These are phyloP conservation scores for Craterocephalus amniculus DNA, from an alignment of 2,797 vertebrate species.

Conservation along the genomic window DNA sequence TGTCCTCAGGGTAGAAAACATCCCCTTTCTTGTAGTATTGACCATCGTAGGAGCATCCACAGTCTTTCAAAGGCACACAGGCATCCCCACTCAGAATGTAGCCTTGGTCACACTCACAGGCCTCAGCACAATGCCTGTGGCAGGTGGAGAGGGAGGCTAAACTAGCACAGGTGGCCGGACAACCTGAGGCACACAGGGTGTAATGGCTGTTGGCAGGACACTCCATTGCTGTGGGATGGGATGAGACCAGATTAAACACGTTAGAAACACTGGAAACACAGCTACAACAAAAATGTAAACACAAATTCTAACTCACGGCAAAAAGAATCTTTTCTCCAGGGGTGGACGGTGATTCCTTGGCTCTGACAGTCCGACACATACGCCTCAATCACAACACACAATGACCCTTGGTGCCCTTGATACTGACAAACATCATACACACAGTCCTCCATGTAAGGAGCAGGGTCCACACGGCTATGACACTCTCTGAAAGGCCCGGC, in stretches of 20 bases:
- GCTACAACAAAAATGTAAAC: background rate
- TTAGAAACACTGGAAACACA: background rate
- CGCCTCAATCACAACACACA: constrained; percentile 75
- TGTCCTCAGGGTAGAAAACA: constrained; percentile 59
- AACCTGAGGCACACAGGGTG: constrained; percentile 70
- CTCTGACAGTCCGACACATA: constrained; percentile 84
- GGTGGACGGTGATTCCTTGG: constrained; percentile 54
- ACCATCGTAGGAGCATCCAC: constrained; percentile 83
- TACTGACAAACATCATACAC: constrained; percentile 84
- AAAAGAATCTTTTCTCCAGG: constrained; percentile 82
- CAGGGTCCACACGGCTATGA: constrained; percentile 73
- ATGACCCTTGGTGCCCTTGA: constrained; percentile 67
- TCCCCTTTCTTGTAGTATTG: constrained; percentile 72
- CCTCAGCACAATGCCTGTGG: constrained; percentile 69
- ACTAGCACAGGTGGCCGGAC: constrained; percentile 79
- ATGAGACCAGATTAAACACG: background rate
- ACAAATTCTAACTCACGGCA: constrained; percentile 82
- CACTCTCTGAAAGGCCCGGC: constrained; percentile 84
- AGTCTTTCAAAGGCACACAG: constrained; percentile 81
- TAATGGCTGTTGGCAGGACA: constrained; percentile 87
- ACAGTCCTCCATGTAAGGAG: constrained; percentile 79
- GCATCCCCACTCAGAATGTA: constrained; percentile 76
- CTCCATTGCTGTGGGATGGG: constrained; percentile 65
- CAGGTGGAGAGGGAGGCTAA: constrained; percentile 64
- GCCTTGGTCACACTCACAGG: constrained; percentile 85